Evolutionary conservation across 2,797 vertebrate species (phyloP), one percentile per base, ranked within the genome.

Genomic region (Pseudochirops cupreus): DNA sequence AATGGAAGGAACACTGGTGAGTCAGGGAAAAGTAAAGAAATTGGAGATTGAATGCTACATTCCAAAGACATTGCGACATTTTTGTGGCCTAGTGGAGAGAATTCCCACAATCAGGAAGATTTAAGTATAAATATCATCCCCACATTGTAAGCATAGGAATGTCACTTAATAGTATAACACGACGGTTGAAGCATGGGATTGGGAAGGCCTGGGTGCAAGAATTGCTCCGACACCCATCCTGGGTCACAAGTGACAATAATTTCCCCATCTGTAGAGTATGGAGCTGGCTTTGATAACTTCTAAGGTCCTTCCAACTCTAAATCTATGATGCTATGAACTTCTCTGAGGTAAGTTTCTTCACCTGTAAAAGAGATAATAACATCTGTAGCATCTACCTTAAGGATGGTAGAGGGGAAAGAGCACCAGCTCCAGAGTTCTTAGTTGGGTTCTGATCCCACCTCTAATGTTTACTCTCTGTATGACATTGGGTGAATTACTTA

Each of bases 301-400:
- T 3, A 46, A 46, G n/a, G 2, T 46, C 39, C 21, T 50, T 46
- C 24, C 9, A 50, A 24, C 24, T 87, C 74, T 50, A 26, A 87
- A 50, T 87, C 39, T 10, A 50, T 87, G 7, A 24, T 28, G 9
- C 21, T 28, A 26, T 50, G 2, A 46, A 46, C 24, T 24, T 87
- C n/a, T 87, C 39, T 26, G 24, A 87, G 21, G 74, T 39, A 29
- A 58, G 56, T 74, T 52, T 56, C 18, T 14, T 91, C 39, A 50
- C 59, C 46, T n/a, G 39, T 91, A 67, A 92, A 94, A 93, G 94
- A 92, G 54, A 50, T 90, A 55, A 89, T 52, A 94, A 14, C 46
- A 82, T 0, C 39, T 1, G 7, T 39, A 58, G 59, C 0, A 46
- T 4, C 50, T 92, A 46, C 50, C 33, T 94, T 26, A 87, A 74